phyloP scores from a whole-genome alignment of 1,140 invertebrate genomes.

The Coboldia fuscipes region DNA sequence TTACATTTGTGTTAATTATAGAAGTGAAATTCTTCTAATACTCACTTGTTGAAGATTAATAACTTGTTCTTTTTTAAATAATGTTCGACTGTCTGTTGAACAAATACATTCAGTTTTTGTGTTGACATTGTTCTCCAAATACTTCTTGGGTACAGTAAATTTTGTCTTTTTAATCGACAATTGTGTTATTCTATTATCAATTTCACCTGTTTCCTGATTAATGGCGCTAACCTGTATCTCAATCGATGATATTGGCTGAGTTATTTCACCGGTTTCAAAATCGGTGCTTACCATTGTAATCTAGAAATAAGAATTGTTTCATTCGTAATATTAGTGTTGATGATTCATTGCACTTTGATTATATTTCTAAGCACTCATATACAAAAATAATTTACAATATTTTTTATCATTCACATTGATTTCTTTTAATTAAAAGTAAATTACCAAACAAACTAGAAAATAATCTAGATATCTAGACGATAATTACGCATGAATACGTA shows the following conservation, averaged over 20 bases:
- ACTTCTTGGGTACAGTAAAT: constrained; percentile 1
- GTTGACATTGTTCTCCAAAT: neutral
- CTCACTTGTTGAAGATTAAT: constrained; percentile 2
- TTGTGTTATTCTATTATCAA: neutral
- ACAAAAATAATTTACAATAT: too few species aligned
- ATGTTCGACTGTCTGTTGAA: neutral
- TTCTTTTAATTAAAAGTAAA: too few species aligned
- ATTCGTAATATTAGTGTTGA: too few species aligned
- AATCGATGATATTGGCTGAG: neutral
- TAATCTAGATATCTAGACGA: too few species aligned
- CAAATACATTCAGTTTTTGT: neutral
- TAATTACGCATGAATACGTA: too few species aligned
- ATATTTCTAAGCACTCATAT: too few species aligned
- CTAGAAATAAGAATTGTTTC: neutral
- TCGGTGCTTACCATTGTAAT: neutral
- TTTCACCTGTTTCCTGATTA: constrained; percentile 1
- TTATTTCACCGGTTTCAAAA: neutral
- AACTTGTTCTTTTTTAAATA: constrained; percentile 1
- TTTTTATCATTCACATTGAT: too few species aligned
- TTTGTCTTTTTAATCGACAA: neutral
- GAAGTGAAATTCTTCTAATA: neutral
- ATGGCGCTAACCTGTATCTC: neutral
- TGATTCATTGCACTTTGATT: too few species aligned
- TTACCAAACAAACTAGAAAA: too few species aligned
- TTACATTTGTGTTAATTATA: neutral